A percentile compares a stretch with the other conserved stretches of the same genome.
Conservation (phyloP, 2,797 vertebrate genomes). For the Podarcis lilfordi region DNA sequence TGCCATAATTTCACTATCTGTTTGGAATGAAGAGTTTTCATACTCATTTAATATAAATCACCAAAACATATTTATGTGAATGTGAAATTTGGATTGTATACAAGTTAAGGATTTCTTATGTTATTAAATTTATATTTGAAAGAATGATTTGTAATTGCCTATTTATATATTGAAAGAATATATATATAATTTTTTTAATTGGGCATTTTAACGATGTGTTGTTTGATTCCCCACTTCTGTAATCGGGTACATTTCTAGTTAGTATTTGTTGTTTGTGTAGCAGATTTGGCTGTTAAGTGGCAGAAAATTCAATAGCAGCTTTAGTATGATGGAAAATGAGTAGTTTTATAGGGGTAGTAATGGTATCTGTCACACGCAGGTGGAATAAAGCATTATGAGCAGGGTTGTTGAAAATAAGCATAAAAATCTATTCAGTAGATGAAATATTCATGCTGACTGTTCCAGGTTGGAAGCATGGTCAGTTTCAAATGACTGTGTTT, state of each 20-base stretch:
- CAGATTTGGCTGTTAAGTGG: slow-evolving; percentile 48
- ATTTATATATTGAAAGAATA: not conserved
- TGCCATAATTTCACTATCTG: not conserved
- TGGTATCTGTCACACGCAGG: slow-evolving; percentile 76
- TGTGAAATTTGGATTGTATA: not conserved
- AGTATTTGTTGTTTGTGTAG: slow-evolving; percentile 14
- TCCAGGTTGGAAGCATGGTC: slow-evolving; percentile 30
- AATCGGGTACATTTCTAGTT: not conserved
- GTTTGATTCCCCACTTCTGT: not conserved
- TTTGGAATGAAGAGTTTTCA: not conserved
- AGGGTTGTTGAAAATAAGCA: slow-evolving; percentile 71
- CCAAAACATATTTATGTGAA: not conserved
- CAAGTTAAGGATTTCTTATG: not conserved
- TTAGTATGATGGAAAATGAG: slow-evolving; percentile 72
- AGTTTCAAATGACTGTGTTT: slow-evolving; percentile 32
- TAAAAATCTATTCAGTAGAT: slow-evolving; percentile 69
- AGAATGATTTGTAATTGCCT: not conserved
- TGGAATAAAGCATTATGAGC: slow-evolving; percentile 62
- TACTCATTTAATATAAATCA: not conserved
- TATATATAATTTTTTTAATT: not conserved
- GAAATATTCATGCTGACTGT: slow-evolving; percentile 76
- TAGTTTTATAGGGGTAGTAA: slow-evolving; percentile 70
- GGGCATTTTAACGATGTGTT: not conserved
- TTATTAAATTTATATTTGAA: not conserved
- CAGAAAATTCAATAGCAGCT: slow-evolving; percentile 67